These are phyloP conservation scores for Eonycteris spelaea DNA, from an alignment of 2,113 vertebrate genomes.

Conservation along the genomic window DNA sequence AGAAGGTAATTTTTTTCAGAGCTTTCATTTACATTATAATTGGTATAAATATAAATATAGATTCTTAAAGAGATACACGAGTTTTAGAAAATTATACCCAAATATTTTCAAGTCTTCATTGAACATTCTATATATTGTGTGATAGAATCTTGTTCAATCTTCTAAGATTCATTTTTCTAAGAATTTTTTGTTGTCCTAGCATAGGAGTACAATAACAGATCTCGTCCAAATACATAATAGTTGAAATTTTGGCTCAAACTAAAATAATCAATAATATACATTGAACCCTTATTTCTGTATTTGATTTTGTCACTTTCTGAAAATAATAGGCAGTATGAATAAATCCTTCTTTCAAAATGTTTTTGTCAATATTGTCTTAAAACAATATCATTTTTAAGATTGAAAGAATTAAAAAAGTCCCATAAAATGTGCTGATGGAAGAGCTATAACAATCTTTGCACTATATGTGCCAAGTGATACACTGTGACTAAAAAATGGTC, in stretches of 20 bases:
- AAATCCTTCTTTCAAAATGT: neutral
- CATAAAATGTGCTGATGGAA: neutral
- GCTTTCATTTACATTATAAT: neutral
- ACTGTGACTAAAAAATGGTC: neutral
- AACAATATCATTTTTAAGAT: neutral
- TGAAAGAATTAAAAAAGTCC: neutral
- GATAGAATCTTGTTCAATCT: neutral
- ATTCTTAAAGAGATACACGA: neutral
- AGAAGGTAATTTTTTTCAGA: neutral
- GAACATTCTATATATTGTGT: neutral
- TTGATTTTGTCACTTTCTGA: neutral
- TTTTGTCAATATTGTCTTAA: neutral
- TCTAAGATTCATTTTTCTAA: neutral
- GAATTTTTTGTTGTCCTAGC: neutral
- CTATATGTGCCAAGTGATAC: neutral
- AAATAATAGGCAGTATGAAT: neutral
- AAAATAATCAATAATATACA: neutral
- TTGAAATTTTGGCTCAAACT: neutral
- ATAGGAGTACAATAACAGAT: neutral
- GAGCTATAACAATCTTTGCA: neutral
- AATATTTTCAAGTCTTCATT: neutral
- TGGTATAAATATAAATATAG: neutral
- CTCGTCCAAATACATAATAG: neutral
- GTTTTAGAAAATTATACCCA: conserved; percentile 16
- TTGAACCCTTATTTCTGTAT: neutral